phyloP scores from a whole-genome alignment of 2,888 invertebrate species.

The Alloscopus bannaensis region DNA sequence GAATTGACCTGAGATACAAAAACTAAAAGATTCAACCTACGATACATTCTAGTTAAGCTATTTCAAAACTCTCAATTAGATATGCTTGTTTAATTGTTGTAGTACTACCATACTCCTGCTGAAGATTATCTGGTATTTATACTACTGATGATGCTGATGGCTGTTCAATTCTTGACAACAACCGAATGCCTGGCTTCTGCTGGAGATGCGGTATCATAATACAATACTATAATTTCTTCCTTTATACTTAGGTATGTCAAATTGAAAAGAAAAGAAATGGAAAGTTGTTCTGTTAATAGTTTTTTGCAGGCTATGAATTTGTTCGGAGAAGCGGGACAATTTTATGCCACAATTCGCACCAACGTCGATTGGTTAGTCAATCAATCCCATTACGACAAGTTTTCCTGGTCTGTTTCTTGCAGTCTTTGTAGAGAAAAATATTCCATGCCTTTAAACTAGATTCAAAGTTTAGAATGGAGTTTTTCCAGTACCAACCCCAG shows the following conservation, averaged over 20 bases:
- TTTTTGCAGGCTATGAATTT: conserved; percentile 63
- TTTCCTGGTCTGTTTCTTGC: too few species aligned
- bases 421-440: too few species aligned
- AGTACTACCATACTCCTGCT: conserved; percentile 48
- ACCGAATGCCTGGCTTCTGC: conserved; percentile 45
- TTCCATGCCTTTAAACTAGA: too few species aligned
- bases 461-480: conserved; percentile 66
- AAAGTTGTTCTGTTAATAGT: conserved; percentile 31
- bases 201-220: conserved; percentile 43
- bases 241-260: not conserved
- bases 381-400: too few species aligned
- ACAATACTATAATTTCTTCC: not conserved
- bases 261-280: not conserved
- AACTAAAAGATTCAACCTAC: too few species aligned
- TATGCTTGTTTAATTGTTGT: not conserved
- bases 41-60: too few species aligned
- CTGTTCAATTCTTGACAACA: conserved; percentile 42
- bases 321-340: conserved; percentile 55
- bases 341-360: conserved; percentile 54
- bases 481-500: conserved; percentile 57
- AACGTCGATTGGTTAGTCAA: conserved; percentile 54
- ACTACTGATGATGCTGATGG: conserved; percentile 16
- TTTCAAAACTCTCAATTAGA: too few species aligned
- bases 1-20: too few species aligned
- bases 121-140: conserved; percentile 31